These are phyloP conservation scores for Melangyna quadrimaculata DNA, from an alignment of 2,888 invertebrate species.

Conservation along the genomic window DNA sequence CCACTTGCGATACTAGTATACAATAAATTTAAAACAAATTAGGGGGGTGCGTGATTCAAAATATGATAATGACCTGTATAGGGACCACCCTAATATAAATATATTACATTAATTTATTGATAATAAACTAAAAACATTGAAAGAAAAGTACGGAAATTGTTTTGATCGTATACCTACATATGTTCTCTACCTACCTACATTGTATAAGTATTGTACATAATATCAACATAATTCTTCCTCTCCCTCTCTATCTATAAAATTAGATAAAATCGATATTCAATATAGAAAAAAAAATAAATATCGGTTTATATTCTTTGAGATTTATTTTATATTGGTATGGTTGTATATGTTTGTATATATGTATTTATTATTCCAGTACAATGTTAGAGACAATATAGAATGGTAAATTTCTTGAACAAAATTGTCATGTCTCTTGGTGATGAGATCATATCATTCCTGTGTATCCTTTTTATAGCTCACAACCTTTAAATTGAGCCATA, in stretches of 20 bases:
- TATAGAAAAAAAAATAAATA: background rate
- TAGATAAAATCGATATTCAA: background rate
- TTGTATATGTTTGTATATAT: background rate
- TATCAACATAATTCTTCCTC: too few relatives aligned
- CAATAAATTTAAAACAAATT: too few relatives aligned
- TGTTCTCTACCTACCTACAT: too few relatives aligned
- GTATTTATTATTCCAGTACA: background rate
- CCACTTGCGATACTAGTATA: too few relatives aligned
- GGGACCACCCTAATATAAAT: too few relatives aligned
- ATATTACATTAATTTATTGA: too few relatives aligned
- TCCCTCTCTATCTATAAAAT: background rate
- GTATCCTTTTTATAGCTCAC: background rate
- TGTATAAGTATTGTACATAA: too few relatives aligned
- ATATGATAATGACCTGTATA: too few relatives aligned
- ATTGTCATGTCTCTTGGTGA: constrained; percentile 28
- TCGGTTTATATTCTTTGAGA: background rate
- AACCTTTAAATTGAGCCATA: constrained; percentile 39
- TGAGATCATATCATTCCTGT: background rate
- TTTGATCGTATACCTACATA: too few relatives aligned
- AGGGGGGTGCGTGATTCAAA: too few relatives aligned
- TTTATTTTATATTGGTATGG: background rate
- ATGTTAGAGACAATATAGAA: background rate
- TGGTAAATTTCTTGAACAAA: constrained; percentile 3
- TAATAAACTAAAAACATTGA: too few relatives aligned
- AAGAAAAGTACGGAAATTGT: too few relatives aligned